Conservation (phyloP, 2,888 invertebrate genomes). For the Drosophila nigricruria region DNA sequence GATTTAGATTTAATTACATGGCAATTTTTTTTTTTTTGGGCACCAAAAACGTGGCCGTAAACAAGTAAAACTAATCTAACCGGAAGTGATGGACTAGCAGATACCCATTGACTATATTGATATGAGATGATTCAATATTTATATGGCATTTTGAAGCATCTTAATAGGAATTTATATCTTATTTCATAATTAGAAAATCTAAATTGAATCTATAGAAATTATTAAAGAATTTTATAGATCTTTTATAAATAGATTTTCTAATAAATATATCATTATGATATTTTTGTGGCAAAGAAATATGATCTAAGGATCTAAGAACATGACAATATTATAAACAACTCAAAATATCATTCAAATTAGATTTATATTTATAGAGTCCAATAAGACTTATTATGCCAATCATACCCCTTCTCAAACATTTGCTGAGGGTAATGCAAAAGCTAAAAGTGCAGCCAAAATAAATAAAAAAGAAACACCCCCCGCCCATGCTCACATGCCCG, state of each 20-base stretch:
- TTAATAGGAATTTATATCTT: not conserved
- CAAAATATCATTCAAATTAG: not conserved
- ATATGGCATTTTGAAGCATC: too few relatives aligned
- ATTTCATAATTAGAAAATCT: not conserved
- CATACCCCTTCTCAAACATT: not conserved
- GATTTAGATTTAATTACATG: conserved; percentile 82
- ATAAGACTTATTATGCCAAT: not conserved
- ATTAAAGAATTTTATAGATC: not conserved
- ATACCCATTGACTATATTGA: conserved; percentile 4
- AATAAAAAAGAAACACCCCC: conserved; percentile 31
- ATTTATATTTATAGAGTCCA: not conserved
- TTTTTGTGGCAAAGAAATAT: too few relatives aligned
- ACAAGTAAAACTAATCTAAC: not conserved
- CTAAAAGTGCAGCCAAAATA: conserved; percentile 65
- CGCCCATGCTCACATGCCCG: not conserved
- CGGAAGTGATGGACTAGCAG: not conserved
- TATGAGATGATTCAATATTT: not conserved
- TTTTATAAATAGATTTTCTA: not conserved
- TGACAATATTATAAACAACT: too few relatives aligned
- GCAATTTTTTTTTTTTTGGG: conserved; percentile 47
- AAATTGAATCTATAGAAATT: not conserved
- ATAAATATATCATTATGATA: too few relatives aligned
- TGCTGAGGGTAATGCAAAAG: conserved; percentile 19
- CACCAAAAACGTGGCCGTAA: conserved; percentile 46
- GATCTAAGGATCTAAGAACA: too few relatives aligned